phyloP scores from a whole-genome alignment of 2,797 vertebrate species.

The Chelonia mydas region DNA sequence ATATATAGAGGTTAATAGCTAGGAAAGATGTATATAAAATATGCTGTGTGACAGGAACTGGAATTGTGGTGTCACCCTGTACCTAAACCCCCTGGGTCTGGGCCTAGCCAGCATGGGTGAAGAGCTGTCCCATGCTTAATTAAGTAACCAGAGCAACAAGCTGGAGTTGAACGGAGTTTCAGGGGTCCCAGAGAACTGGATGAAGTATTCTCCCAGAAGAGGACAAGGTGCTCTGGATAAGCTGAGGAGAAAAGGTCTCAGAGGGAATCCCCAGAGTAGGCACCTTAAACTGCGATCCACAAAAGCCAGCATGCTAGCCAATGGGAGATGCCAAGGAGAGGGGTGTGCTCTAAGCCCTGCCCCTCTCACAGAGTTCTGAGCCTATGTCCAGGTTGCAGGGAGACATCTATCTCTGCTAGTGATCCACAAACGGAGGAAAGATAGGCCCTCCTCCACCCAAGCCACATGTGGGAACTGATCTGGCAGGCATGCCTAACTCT shows the following conservation, averaged over 20 bases:
- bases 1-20: background rate
- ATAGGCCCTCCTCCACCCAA: background rate
- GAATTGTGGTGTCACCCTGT: background rate
- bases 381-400: background rate
- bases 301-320: background rate
- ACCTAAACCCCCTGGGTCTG: background rate
- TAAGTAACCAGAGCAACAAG: background rate
- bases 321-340: background rate
- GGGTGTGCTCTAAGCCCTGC: background rate
- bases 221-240: background rate
- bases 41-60: background rate
- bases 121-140: background rate
- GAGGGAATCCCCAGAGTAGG: background rate
- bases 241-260: background rate
- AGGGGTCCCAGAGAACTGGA: background rate
- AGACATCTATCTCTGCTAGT: background rate
- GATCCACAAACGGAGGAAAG: background rate
- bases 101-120: background rate
- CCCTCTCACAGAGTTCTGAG: too few relatives aligned
- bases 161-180: background rate
- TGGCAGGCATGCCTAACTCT: background rate
- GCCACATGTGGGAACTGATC: background rate
- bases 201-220: background rate
- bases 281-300: background rate
- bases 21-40: background rate